Evolutionary conservation across 1,140 invertebrate genomes (phyloP).

Genomic region (Drosophila pallidifrons): DNA sequence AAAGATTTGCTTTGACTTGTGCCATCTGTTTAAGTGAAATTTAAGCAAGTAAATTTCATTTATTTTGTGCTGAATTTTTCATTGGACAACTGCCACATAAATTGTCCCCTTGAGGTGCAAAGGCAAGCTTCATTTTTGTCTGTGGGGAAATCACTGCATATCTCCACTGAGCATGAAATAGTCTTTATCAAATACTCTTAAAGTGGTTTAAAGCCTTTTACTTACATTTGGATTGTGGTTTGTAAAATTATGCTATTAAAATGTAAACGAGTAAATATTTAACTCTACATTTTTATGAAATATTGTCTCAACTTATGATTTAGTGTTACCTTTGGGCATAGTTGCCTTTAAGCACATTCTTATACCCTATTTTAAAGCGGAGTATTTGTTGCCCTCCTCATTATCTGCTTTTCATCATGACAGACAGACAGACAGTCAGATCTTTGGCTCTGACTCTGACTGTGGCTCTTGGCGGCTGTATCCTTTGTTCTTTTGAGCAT

Average conservation of each 20-base stretch:
- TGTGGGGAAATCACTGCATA: neutral
- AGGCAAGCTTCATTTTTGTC: neutral
- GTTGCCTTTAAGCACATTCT: neutral
- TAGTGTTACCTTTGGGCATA: neutral
- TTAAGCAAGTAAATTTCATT: neutral
- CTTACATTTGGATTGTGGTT: too few species aligned
- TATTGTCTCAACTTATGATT: neutral
- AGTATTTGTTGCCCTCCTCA: conserved; percentile 3
- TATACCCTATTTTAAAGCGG: neutral
- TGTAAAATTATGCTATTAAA: too few species aligned
- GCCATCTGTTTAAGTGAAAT: neutral
- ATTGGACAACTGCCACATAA: conserved; percentile 1
- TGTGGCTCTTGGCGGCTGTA: neutral
- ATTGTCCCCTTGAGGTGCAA: neutral
- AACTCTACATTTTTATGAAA: too few species aligned
- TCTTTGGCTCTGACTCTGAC: neutral
- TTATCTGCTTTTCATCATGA: conserved; percentile 22
- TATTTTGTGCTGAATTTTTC: neutral
- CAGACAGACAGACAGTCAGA: neutral
- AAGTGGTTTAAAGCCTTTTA: neutral
- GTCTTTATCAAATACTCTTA: neutral
- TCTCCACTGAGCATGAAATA: neutral
- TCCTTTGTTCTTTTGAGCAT: neutral
- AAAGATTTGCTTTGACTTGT: too few species aligned
- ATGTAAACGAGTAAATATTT: too few species aligned